These are phyloP conservation scores for Colinus virginianus DNA, from an alignment of 2,113 vertebrate genomes.

Conservation along the genomic window DNA sequence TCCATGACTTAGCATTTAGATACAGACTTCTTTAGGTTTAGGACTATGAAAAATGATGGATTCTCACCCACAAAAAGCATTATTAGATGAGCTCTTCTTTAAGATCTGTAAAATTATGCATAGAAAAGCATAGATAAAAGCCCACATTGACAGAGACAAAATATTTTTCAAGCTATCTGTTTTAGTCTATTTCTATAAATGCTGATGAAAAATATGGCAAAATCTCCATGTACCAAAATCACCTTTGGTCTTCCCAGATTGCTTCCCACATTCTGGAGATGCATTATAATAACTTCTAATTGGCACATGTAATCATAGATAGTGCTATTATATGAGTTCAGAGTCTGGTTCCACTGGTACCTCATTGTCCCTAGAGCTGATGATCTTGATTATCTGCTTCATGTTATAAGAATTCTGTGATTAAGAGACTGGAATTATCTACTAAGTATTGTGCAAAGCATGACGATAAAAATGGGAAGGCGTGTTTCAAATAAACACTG, in stretches of 20 bases:
- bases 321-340: background rate
- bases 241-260: background rate
- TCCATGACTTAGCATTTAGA: no score
- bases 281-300: background rate
- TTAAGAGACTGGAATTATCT: constrained; percentile 30
- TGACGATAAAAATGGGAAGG: constrained; percentile 44
- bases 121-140: background rate
- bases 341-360: background rate
- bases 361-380: background rate
- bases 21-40: background rate
- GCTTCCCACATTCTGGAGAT: background rate
- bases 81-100: background rate
- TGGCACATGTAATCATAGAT: background rate
- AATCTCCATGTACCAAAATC: background rate
- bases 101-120: background rate
- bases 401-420: background rate
- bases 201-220: background rate
- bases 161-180: background rate
- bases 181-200: background rate
- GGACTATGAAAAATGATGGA: background rate
- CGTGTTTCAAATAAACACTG: constrained; percentile 27
- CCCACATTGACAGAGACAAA: background rate
- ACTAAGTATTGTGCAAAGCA: constrained; percentile 7
- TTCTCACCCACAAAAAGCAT: background rate
- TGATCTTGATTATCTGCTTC: background rate